Evolutionary conservation across 2,797 vertebrate species (phyloP), one percentile per base, ranked within the genome.

Genomic region (Danio choprae): DNA sequence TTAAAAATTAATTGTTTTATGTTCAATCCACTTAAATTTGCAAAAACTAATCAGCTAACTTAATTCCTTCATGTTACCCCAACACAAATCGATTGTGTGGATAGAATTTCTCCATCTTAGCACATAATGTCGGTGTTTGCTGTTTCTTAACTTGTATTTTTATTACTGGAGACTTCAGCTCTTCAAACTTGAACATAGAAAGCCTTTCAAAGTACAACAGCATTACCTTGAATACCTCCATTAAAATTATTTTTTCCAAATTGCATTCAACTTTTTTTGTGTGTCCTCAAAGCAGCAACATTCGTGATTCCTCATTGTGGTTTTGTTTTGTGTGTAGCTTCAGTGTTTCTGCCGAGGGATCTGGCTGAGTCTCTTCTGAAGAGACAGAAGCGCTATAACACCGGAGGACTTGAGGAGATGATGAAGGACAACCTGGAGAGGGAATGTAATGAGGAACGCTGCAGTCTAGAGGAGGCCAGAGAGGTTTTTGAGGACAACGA

Each of bases 401-500:
- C 90, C 0, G 95, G 95, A 18, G 69, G 84, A 2, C 15, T 96
- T 10, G 98, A 99, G 87, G 98, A 99, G 82, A 0, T 97, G 1
- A 74, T 88, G 74, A 74, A 53, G 2, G 96, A 87, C 64, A 95
- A 98, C 84, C 93, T 99, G 1, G 96, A 99, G 90, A 91, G 97
- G n/a, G 98, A 99, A 83, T 99, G 98, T 74, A 22, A 11, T 0
- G 98, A 99, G 87, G 98, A 99, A 88, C 68, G 5, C 11, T 99
- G 98, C 75, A 83, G 44, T 51, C 94, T 91, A 58, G 98, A 99
- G 85, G 98, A 99, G 90, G 97, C 96, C 55, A 91, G 96, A 80
- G 98, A 99, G 87, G 91, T 95, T 74, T 99, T 98, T 86, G 98
- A 99, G 87, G 87, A 99, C 4, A 83, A 91, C 0, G 95, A 95